Percentiles rank a stretch among this genome's conserved stretches.
phyloP scores from a whole-genome alignment of 2,888 invertebrate species.

The Apamea monoglypha region DNA sequence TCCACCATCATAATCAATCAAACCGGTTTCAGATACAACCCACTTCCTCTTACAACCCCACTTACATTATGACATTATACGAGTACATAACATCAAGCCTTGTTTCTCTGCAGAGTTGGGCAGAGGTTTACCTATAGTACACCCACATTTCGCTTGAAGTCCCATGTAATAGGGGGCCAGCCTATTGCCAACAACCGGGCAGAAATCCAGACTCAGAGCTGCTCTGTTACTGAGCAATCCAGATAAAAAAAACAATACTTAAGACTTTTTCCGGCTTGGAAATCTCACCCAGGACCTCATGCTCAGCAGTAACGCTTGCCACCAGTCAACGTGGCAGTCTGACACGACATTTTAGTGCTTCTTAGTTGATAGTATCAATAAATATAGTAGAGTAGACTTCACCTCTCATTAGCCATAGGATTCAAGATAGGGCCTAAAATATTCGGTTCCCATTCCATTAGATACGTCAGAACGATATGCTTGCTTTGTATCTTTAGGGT shows the following conservation, averaged over 20 bases:
- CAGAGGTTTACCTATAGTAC: background rate
- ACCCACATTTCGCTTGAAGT: too few relatives aligned
- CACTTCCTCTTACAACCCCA: conserved; percentile 31
- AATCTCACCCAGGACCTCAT: background rate
- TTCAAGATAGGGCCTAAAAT: conserved; percentile 39
- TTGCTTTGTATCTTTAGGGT: conserved; percentile 19
- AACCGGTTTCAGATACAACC: conserved; percentile 19
- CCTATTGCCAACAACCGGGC: background rate
- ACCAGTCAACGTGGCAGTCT: background rate
- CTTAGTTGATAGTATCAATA: background rate
- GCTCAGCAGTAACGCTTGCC: background rate
- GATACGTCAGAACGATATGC: conserved; percentile 48
- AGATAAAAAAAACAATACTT: background rate
- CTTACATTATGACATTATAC: conserved; percentile 8
- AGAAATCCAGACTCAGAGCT: background rate
- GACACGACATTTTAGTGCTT: conserved; percentile 12
- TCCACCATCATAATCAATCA: conserved; percentile 57
- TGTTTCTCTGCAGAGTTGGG: background rate
- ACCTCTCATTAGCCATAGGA: conserved; percentile 21
- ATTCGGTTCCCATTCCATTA: conserved; percentile 41
- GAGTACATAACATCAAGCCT: background rate
- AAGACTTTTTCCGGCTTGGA: background rate
- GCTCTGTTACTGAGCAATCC: background rate
- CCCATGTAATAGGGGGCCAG: background rate
- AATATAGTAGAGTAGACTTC: background rate